These are phyloP conservation scores for Sipha flava DNA, from an alignment of 1,140 invertebrate genomes.

Conservation along the genomic window DNA sequence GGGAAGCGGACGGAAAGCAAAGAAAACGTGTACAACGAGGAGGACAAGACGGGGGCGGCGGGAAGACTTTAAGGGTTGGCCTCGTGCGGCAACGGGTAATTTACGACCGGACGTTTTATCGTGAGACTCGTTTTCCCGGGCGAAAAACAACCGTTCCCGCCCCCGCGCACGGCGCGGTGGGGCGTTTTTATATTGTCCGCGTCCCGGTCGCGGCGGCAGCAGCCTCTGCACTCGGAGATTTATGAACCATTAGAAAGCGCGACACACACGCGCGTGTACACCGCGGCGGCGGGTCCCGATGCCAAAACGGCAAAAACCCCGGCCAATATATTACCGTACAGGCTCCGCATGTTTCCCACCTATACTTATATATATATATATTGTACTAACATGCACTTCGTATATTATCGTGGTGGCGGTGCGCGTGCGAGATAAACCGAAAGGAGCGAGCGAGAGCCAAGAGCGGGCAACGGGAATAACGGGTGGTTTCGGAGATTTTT, in stretches of 20 bases:
- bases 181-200: conserved; percentile 9
- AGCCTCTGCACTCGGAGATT: neutral
- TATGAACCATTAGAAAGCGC: conserved; percentile 9
- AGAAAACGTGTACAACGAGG: too few relatives aligned
- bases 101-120: conserved; percentile 8
- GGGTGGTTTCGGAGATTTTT: neutral
- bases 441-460: too few relatives aligned
- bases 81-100: neutral
- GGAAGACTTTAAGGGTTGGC: neutral
- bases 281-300: neutral
- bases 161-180: neutral
- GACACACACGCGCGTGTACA: neutral
- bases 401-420: neutral
- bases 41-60: neutral
- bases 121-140: neutral
- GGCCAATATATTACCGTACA: neutral
- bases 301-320: conserved; percentile 15
- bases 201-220: neutral
- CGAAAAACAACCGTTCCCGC: neutral
- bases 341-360: neutral
- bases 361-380: too few relatives aligned
- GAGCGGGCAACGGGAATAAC: neutral
- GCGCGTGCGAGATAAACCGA: neutral
- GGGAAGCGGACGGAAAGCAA: too few relatives aligned
- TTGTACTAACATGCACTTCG: neutral